Conservation (phyloP, 2,888 invertebrate genomes). For the Diarsia brunnea region DNA sequence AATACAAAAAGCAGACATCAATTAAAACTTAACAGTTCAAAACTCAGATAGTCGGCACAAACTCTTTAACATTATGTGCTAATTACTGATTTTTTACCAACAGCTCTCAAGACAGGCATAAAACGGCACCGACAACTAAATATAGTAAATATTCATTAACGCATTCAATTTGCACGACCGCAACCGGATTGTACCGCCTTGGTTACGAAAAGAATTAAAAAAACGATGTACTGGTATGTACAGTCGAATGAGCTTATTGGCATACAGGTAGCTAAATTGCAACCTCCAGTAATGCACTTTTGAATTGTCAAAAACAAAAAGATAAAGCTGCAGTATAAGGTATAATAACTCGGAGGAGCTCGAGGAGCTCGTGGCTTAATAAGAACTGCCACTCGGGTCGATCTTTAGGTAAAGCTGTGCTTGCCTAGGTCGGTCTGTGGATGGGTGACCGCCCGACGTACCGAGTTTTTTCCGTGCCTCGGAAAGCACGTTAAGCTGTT, state of each 20-base stretch:
- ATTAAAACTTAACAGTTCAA: slow-evolving; percentile 63
- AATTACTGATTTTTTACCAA: slow-evolving; percentile 68
- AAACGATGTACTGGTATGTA: slow-evolving; percentile 27
- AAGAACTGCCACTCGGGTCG: too few relatives aligned
- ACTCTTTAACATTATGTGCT: slow-evolving; percentile 69
- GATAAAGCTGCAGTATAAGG: background rate
- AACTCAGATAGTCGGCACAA: slow-evolving; percentile 52
- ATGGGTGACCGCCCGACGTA: too few relatives aligned
- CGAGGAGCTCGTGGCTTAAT: too few relatives aligned
- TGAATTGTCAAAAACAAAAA: background rate
- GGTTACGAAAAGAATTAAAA: slow-evolving; percentile 66
- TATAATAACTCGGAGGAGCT: too few relatives aligned
- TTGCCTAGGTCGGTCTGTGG: too few relatives aligned
- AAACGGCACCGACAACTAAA: slow-evolving; percentile 73
- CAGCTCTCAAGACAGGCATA: slow-evolving; percentile 63
- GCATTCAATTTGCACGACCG: slow-evolving; percentile 69
- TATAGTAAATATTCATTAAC: slow-evolving; percentile 81
- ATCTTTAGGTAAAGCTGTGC: too few relatives aligned
- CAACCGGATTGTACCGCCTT: slow-evolving; percentile 71
- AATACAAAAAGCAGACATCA: slow-evolving; percentile 58
- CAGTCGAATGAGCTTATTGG: background rate
- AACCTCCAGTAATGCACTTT: background rate
- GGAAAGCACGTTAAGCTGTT: too few relatives aligned
- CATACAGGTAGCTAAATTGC: background rate
- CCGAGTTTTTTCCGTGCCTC: too few relatives aligned